A percentile compares a stretch with the other conserved stretches of the same genome.
Evolutionary conservation across 1,140 invertebrate species (phyloP).

Genomic region (Olivierus martensii): DNA sequence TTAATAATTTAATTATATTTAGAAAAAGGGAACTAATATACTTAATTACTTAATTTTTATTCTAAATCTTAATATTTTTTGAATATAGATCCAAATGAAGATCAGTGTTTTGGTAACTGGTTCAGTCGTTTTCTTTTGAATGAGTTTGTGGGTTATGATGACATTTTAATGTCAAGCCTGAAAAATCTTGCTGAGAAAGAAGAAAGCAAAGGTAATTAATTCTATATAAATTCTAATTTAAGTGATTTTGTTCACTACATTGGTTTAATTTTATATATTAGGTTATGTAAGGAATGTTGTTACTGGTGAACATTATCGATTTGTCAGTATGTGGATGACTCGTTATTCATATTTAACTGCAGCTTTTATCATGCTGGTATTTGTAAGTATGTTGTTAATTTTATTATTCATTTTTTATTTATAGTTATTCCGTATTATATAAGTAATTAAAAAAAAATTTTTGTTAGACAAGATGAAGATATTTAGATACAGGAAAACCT

Average conservation of each 20-base stretch:
- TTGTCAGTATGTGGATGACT: constrained; percentile 93
- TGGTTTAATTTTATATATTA: constrained; percentile 12
- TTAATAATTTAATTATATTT: too few relatives aligned
- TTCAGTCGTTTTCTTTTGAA: constrained; percentile 81
- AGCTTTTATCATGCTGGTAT: constrained; percentile 92
- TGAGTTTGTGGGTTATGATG: constrained; percentile 90
- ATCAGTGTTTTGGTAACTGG: constrained; percentile 84
- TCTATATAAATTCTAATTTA: neutral
- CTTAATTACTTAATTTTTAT: too few relatives aligned
- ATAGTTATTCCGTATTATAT: neutral
- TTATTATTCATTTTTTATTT: neutral
- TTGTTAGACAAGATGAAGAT: too few relatives aligned
- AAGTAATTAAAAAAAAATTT: too few relatives aligned
- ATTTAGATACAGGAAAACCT: too few relatives aligned
- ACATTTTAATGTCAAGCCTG: constrained; percentile 90
- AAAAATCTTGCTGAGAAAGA: constrained; percentile 89
- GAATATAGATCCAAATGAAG: constrained; percentile 54
- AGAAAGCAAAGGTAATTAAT: constrained; percentile 68
- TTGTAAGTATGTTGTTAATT: constrained; percentile 41
- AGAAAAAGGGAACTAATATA: too few relatives aligned
- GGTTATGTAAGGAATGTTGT: constrained; percentile 71
- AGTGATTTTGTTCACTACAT: neutral
- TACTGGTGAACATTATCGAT: constrained; percentile 96
- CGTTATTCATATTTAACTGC: constrained; percentile 83
- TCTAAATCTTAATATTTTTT: neutral